A percentile compares a stretch with the other conserved stretches of the same genome.
Evolutionary conservation across 1,140 invertebrate species (phyloP).

Genomic region (Cepaea nemoralis): DNA sequence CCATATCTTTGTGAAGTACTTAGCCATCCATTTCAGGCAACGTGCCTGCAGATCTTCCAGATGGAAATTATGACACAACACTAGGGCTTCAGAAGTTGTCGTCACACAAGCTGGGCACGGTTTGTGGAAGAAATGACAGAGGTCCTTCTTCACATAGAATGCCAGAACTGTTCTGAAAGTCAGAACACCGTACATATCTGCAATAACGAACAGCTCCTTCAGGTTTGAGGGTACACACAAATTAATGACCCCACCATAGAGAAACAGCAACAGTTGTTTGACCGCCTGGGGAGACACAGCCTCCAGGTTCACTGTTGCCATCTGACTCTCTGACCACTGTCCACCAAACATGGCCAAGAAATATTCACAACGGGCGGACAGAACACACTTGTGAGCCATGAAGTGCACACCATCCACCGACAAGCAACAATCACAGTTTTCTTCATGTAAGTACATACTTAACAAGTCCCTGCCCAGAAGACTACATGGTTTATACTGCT

Average conservation of each 20-base stretch:
- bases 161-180: slow-evolving; percentile 90
- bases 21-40: slow-evolving; percentile 86
- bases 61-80: slow-evolving; percentile 84
- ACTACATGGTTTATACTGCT: slow-evolving; percentile 74
- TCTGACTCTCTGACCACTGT: slow-evolving; percentile 83
- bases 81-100: slow-evolving; percentile 86
- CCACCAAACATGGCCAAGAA: slow-evolving; percentile 90
- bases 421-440: slow-evolving; percentile 82
- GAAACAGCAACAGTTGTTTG: slow-evolving; percentile 90
- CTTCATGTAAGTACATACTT: slow-evolving; percentile 89
- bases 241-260: slow-evolving; percentile 89
- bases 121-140: slow-evolving; percentile 91
- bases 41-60: slow-evolving; percentile 89
- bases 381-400: slow-evolving; percentile 87
- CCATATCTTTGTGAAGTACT: slow-evolving; percentile 88
- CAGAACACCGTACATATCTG: slow-evolving; percentile 89
- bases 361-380: slow-evolving; percentile 89
- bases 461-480: slow-evolving; percentile 87
- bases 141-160: slow-evolving; percentile 87
- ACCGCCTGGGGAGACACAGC: slow-evolving; percentile 86
- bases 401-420: slow-evolving; percentile 84
- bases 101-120: slow-evolving; percentile 83
- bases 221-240: slow-evolving; percentile 87
- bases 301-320: slow-evolving; percentile 85
- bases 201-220: slow-evolving; percentile 86